Base-by-base conservation (phyloP, 1,140 invertebrate genomes). In the Lerema accius region DNA sequence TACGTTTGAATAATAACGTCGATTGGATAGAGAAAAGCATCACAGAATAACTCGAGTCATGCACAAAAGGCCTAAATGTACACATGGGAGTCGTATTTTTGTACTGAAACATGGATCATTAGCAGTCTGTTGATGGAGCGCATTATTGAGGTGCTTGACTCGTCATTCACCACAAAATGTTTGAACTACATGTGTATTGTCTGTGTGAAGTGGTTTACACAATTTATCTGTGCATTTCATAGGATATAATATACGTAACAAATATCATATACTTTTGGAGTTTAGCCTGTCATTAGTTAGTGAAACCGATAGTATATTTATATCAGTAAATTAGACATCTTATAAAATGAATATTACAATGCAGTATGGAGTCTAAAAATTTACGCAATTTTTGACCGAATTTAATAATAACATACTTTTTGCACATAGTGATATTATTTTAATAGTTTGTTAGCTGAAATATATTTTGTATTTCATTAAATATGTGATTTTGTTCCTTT, bases 401-500 rank as follows among this genome's bases (percentile, higher is more conserved):
- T 80, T 79, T 73, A 63, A 75, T 76, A 66, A 66, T 63, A 55
- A 63, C 69, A 40, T 53, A 72, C 68, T 76, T 75, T 71, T 78
- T 75, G 67, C 71, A 74, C 77, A 78, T 80, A 83, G 78, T 82
- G 76, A 77, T 82, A 76, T 81, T 76, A 78, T 74, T 76, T 32
- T 81, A 77, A 71, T 73, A 66, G 55, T 74, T 67, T 49, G 62
- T 77, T 74, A 77, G 60, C 59, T 28, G 63, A 69, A 69, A 71
- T 72, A 64, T 70, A 67, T 75, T 72, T 76, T 68, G 51, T 73
- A 70, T 60, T 40, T 63, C 68, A 76, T 71, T 63, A 55, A 73
- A 51, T 55, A 76, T 83, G 82, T 84, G 71, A 82, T 85, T 84
- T 81, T 75, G 82, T 89, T 86, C 84, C 82, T 86, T 83, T 82